phyloP scores from a whole-genome alignment of 2,113 vertebrate genomes.

The Engystomops pustulosus region DNA sequence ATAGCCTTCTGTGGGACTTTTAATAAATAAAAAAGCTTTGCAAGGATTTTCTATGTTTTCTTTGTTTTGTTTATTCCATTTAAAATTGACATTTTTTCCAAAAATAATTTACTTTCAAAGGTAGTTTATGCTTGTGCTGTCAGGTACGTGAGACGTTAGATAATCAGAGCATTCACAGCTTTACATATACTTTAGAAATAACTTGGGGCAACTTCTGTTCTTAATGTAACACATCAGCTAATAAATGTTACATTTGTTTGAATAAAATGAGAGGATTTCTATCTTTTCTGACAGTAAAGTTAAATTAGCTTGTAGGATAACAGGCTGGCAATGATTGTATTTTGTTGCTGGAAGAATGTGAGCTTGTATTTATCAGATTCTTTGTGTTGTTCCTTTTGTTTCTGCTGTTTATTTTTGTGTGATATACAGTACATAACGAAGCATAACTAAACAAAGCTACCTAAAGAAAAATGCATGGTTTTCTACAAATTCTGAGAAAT shows the following conservation, averaged over 20 bases:
- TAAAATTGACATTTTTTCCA: neutral
- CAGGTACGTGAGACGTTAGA: neutral
- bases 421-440: too few species aligned
- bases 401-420: neutral
- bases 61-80: neutral
- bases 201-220: slow-evolving; percentile 18
- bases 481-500: neutral
- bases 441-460: neutral
- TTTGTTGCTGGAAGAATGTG: neutral
- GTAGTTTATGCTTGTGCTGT: neutral
- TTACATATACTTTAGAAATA: slow-evolving; percentile 15
- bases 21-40: neutral
- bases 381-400: neutral
- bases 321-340: neutral
- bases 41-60: neutral
- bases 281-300: neutral
- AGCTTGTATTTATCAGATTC: neutral
- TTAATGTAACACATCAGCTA: slow-evolving; percentile 20
- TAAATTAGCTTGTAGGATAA: slow-evolving; percentile 9
- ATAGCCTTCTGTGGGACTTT: too few species aligned
- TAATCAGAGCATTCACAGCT: neutral
- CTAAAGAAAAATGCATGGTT: neutral
- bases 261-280: slow-evolving; percentile 32
- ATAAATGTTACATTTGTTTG: slow-evolving; percentile 30
- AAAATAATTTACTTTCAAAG: neutral